phyloP scores from a whole-genome alignment of 1,140 invertebrate genomes.

The Mesaphorura yosii region DNA sequence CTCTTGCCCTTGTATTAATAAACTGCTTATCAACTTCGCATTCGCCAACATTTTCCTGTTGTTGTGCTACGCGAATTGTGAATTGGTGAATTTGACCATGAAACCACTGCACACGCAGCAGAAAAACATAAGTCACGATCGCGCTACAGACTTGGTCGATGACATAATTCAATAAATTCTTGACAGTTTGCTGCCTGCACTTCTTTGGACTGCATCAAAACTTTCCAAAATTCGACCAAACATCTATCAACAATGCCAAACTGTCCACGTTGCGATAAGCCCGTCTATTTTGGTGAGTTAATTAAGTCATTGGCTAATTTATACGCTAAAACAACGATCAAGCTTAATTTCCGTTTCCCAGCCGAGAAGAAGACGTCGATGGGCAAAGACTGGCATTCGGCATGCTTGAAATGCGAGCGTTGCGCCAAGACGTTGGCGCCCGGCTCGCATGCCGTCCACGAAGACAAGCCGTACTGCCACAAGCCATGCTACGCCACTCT shows the following conservation, averaged over 20 bases:
- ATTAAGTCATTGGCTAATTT: background rate
- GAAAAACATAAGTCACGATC: no score
- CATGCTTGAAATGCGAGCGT: constrained; percentile 59
- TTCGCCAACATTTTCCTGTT: no score
- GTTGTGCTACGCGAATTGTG: no score
- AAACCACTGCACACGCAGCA: no score
- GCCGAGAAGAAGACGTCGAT: constrained; percentile 63
- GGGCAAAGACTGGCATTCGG: constrained; percentile 65
- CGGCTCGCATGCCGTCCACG: constrained; percentile 57
- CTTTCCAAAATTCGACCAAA: no score
- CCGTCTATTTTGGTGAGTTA: constrained; percentile 46
- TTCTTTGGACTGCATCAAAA: no score
- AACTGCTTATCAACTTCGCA: no score
- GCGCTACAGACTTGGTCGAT: no score
- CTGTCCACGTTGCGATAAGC: constrained; percentile 47
- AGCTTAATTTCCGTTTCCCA: constrained; percentile 37
- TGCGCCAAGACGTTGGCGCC: constrained; percentile 62
- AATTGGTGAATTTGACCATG: no score
- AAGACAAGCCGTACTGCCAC: constrained; percentile 62
- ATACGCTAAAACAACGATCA: background rate
- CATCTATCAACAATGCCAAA: constrained; percentile 46
- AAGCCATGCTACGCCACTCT: constrained; percentile 60
- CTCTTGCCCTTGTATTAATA: no score
- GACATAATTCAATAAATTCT: no score
- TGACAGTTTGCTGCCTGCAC: no score